Conservation (phyloP, 1,140 invertebrate species). For the Cyclina sinensis region DNA sequence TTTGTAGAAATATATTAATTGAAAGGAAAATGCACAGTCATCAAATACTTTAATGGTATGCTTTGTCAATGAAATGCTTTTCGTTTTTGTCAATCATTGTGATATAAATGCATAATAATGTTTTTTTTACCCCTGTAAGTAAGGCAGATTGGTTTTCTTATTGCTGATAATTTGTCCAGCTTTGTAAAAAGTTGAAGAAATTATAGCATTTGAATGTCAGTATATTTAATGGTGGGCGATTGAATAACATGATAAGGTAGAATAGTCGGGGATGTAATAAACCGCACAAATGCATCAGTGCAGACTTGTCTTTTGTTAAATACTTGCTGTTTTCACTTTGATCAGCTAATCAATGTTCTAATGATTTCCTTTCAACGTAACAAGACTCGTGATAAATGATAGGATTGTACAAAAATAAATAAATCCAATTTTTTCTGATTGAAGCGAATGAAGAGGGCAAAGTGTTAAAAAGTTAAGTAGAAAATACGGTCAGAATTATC, state of each 20-base stretch:
- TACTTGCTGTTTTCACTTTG: constrained; percentile 28
- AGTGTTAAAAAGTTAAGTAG: constrained; percentile 42
- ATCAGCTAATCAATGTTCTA: constrained; percentile 2
- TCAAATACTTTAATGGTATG: neutral
- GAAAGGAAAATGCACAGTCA: no score
- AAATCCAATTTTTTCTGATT: constrained; percentile 6
- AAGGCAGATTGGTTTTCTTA: neutral
- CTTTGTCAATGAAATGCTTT: neutral
- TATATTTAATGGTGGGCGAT: neutral
- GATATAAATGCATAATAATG: neutral
- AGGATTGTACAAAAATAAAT: neutral
- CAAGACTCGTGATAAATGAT: neutral
- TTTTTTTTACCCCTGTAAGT: neutral
- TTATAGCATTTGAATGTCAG: constrained; percentile 22
- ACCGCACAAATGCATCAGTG: neutral
- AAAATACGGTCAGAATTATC: neutral
- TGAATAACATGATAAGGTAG: neutral
- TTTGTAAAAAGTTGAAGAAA: neutral
- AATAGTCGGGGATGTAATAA: neutral
- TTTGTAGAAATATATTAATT: no score
- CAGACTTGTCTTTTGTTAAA: constrained; percentile 1
- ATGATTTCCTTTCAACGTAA: constrained; percentile 33
- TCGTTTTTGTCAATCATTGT: neutral
- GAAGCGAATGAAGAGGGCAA: neutral
- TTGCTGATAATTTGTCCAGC: neutral